Base-by-base conservation (phyloP, 2,797 vertebrate genomes). In the Xyrichtys novacula region DNA sequence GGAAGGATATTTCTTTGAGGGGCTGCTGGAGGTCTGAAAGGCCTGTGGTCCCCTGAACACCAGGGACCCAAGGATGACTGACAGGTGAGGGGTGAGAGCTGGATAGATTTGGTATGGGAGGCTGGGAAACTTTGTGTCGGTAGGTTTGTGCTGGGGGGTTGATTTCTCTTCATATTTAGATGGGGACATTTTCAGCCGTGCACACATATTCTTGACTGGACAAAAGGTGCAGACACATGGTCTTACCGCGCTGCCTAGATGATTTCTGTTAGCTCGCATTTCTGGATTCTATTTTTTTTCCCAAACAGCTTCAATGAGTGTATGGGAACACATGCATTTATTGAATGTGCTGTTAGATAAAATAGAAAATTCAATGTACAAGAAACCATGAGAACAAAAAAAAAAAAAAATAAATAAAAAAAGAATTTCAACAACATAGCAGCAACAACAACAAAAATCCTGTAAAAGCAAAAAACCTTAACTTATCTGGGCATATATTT, bases 1-100 rank as follows among this genome's bases (percentile, higher is more conserved):
- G 78, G 72, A 59, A 43, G 61, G 43, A 39, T 64, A 54, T 81
- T 89, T 85, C 84, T 87, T 88, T 88, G 77, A 84, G 77, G 65
- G 76, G 55, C 85, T 73, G 83, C 71, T 90, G 87, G 87, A 89
- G 88, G 85, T 88, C 88, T 87, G 87, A 89, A 80, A 87, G 76
- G 82, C 58, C 82, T 87, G 73, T 68, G 55, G 75, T 83, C 80
- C 63, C 26, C 43, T 52, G 42, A 88, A 71, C 83, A 77, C 76
- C 83, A 76, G 77, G 76, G 65, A 71, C 78, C 71, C 50, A 42
- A 61, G 79, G 69, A 84, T 89, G 85, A 90, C 74, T 87, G 90
- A 88, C 88, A 88, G 83, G 76, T 86, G 59, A 76, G 74, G 65
- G 74, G 48, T 57, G 34, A 57, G 55, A 74, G 62, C 47, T 16